Conservation (phyloP, 2,888 invertebrate genomes). For the Ceratothoa steindachneri region DNA sequence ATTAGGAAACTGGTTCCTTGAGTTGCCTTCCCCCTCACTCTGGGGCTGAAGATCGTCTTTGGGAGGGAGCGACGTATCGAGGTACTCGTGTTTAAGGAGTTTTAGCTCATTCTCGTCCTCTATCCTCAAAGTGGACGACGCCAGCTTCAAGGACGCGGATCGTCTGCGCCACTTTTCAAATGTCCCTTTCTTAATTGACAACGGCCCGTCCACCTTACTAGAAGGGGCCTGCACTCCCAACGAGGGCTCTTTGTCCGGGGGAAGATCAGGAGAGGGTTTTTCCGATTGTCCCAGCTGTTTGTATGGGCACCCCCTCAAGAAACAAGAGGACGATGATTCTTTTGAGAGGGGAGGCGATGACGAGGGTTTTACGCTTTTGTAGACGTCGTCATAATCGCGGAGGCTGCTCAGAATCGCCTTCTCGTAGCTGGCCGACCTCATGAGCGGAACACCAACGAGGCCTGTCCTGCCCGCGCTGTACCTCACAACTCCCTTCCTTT, state of each 20-base stretch:
- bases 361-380: not conserved
- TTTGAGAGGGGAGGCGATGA: not conserved
- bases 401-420: constrained; percentile 30
- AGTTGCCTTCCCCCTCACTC: too few relatives aligned
- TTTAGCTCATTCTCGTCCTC: not conserved
- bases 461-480: not conserved
- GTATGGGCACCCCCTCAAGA: too few relatives aligned
- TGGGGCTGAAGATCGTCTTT: too few relatives aligned
- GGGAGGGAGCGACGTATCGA: not conserved
- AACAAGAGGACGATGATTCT: not conserved
- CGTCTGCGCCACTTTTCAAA: not conserved
- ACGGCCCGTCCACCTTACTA: not conserved
- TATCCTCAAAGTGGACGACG: too few relatives aligned
- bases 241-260: not conserved
- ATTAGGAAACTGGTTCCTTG: too few relatives aligned
- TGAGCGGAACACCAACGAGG: not conserved
- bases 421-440: constrained; percentile 29
- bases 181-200: not conserved
- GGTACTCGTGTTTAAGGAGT: not conserved
- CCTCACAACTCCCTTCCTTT: not conserved
- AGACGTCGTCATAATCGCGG: not conserved
- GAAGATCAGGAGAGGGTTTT: not conserved
- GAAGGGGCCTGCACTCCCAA: not conserved
- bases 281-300: too few relatives aligned
- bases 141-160: not conserved